Conservation (phyloP, 2,113 vertebrate species). For the Rhabdomys dilectus region DNA sequence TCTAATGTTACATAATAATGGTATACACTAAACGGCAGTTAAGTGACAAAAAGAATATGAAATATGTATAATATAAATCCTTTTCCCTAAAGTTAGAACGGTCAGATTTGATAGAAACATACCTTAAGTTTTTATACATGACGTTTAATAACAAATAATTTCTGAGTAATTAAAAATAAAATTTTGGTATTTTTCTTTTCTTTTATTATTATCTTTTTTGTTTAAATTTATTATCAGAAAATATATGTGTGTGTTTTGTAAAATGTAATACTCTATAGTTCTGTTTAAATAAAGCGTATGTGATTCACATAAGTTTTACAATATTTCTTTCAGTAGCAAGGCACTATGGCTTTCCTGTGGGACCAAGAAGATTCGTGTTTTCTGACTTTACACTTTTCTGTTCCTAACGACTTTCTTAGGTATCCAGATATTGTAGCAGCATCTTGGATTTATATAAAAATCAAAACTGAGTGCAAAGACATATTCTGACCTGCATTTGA, state of each 20-base stretch:
- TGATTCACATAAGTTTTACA: not conserved
- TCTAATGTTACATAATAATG: not conserved
- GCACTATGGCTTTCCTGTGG: not conserved
- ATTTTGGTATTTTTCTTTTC: not conserved
- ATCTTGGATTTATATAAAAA: conserved; percentile 64
- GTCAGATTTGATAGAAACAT: not conserved
- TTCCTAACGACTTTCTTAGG: conserved; percentile 41
- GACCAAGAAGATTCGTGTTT: not conserved
- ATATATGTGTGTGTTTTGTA: not conserved
- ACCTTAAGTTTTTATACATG: not conserved
- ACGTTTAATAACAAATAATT: conserved; percentile 11
- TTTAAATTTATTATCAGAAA: not conserved
- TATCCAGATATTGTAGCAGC: conserved; percentile 3
- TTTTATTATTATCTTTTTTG: not conserved
- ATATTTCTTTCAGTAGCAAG: not conserved
- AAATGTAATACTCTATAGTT: not conserved
- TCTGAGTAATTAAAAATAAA: not conserved
- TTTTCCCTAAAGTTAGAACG: conserved; percentile 20
- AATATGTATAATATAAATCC: not conserved
- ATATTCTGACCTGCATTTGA: conserved; percentile 63
- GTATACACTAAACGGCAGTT: conserved; percentile 16
- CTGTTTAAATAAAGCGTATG: not conserved
- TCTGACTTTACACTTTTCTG: conserved; percentile 20
- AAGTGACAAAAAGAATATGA: not conserved
- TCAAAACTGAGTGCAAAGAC: conserved; percentile 57